A percentile compares a stretch with the other conserved stretches of the same genome.
These are phyloP conservation scores for Incurvaria masculella DNA, from an alignment of 2,888 invertebrate genomes.

Conservation along the genomic window DNA sequence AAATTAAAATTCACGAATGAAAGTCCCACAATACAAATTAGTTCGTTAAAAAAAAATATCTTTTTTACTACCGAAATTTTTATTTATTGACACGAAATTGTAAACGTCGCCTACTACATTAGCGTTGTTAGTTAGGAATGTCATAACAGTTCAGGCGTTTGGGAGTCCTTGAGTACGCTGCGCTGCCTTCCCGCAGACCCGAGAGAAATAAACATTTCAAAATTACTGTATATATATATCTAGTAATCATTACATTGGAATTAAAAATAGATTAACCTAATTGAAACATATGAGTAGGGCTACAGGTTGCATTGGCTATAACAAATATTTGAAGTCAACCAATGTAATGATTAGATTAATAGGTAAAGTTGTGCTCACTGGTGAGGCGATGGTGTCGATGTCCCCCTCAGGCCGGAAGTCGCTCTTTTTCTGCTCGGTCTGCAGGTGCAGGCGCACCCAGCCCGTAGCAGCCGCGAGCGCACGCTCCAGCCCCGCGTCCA, in stretches of 20 bases:
- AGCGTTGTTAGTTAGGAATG: too few species aligned
- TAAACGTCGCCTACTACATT: too few species aligned
- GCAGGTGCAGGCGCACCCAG: conserved; percentile 87
- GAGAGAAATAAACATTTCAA: not conserved
- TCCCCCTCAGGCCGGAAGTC: conserved; percentile 90
- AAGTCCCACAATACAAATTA: too few species aligned
- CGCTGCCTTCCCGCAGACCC: not conserved
- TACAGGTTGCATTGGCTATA: conserved; percentile 6
- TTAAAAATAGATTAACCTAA: too few species aligned
- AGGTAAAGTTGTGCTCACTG: conserved; percentile 50
- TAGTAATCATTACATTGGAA: too few species aligned
- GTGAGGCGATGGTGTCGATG: conserved; percentile 80
- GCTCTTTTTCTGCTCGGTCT: conserved; percentile 91
- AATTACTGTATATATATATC: not conserved
- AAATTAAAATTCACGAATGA: too few species aligned
- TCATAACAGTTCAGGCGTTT: not conserved
- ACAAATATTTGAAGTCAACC: conserved; percentile 10
- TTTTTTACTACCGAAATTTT: too few species aligned
- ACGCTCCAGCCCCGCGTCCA: conserved; percentile 85
- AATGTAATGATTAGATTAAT: conserved; percentile 2
- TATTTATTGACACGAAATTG: too few species aligned
- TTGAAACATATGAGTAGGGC: conserved; percentile 2
- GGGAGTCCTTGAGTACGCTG: not conserved
- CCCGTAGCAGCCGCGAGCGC: conserved; percentile 84
- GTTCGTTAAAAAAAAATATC: too few species aligned